These are phyloP conservation scores for Aplocera efformata DNA, from an alignment of 2,888 invertebrate genomes.

Conservation along the genomic window DNA sequence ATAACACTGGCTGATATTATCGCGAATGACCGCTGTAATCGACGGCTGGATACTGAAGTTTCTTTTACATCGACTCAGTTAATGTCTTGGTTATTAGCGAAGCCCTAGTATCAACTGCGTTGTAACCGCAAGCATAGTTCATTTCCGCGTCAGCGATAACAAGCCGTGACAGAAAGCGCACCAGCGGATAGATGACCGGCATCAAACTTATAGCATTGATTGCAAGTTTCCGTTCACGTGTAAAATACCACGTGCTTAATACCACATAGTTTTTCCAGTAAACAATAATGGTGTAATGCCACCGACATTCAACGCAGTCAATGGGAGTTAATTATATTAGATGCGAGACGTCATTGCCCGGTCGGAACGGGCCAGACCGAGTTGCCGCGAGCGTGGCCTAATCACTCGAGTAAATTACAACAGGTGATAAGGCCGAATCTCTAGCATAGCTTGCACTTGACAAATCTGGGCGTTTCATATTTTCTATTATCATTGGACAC, in stretches of 20 bases:
- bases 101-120: conserved; percentile 35
- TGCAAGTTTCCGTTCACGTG: conserved; percentile 30
- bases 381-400: conserved; percentile 40
- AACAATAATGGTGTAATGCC: conserved; percentile 48
- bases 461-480: conserved; percentile 56
- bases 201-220: conserved; percentile 19
- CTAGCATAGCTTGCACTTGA: conserved; percentile 38
- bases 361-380: conserved; percentile 30
- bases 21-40: conserved; percentile 13
- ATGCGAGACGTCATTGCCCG: conserved; percentile 51
- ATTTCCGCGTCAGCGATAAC: conserved; percentile 56
- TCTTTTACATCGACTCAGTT: conserved; percentile 4
- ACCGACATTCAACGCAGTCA: conserved; percentile 48
- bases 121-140: conserved; percentile 43
- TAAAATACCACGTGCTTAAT: conserved; percentile 41
- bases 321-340: conserved; percentile 62
- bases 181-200: conserved; percentile 3
- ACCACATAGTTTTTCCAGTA: conserved; percentile 43
- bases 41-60: conserved; percentile 1
- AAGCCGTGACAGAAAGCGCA: conserved; percentile 41
- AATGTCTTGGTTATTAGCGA: conserved; percentile 14
- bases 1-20: conserved; percentile 24
- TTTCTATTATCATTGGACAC: conserved; percentile 52
- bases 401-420: conserved; percentile 53
- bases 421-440: conserved; percentile 52